A percentile compares a stretch with the other conserved stretches of the same genome.
These are phyloP conservation scores for Podiceps cristatus DNA, from an alignment of 2,113 vertebrate genomes.

Conservation along the genomic window DNA sequence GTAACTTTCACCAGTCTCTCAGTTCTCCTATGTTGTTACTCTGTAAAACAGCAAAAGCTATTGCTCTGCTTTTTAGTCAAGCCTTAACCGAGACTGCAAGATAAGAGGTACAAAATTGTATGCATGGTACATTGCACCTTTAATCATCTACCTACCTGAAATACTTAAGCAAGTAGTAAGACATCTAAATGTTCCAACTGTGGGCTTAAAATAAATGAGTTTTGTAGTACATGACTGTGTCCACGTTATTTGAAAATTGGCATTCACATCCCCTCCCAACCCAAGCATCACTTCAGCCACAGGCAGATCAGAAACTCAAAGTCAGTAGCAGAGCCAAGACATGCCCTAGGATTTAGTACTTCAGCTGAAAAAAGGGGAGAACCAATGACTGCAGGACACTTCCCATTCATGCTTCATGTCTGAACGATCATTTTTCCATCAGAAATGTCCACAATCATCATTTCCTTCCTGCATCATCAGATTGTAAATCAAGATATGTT, in stretches of 20 bases:
- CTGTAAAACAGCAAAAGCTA: constrained; percentile 21
- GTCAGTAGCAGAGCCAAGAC: neutral
- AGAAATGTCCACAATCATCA: neutral
- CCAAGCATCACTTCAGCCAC: neutral
- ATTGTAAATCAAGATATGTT: neutral
- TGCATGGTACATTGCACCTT: constrained; percentile 67
- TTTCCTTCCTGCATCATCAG: neutral
- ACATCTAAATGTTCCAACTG: constrained; percentile 56
- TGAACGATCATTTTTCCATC: neutral
- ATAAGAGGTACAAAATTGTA: constrained; percentile 34
- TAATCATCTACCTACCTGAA: constrained; percentile 65
- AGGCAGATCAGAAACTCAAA: neutral
- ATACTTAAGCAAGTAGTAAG: constrained; percentile 47
- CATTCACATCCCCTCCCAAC: neutral
- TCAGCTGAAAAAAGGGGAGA: neutral
- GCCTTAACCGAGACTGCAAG: neutral
- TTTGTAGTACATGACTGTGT: constrained; percentile 37
- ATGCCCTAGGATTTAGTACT: neutral
- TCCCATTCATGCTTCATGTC: neutral
- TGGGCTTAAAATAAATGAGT: constrained; percentile 35
- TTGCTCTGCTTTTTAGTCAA: constrained; percentile 36
- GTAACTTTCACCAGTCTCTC: neutral
- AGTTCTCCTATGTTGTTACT: neutral
- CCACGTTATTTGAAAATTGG: neutral
- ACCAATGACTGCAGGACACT: neutral